Conservation (phyloP, 1,140 invertebrate genomes). For the Zaprionus davidi region DNA sequence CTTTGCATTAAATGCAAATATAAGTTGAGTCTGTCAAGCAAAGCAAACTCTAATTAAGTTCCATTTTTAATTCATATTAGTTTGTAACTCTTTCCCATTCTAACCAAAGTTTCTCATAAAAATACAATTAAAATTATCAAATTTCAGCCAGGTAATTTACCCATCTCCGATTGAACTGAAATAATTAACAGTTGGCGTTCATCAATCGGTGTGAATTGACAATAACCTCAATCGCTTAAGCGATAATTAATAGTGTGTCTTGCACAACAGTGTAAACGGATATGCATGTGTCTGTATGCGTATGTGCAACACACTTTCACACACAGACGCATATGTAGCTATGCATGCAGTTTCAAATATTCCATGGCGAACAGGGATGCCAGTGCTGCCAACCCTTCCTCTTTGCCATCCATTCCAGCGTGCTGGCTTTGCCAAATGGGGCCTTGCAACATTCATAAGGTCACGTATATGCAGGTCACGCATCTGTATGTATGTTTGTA, state of each 20-base stretch:
- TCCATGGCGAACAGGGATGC: constrained; percentile 2
- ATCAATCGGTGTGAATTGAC: constrained; percentile 2
- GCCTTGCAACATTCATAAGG: constrained; percentile 27
- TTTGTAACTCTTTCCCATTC: too few relatives aligned
- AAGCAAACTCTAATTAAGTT: too few relatives aligned
- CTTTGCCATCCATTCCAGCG: background rate
- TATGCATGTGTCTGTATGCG: background rate
- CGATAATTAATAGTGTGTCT: constrained; percentile 21
- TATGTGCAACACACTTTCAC: background rate
- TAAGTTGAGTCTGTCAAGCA: too few relatives aligned
- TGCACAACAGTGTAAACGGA: constrained; percentile 25
- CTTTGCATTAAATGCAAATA: too few relatives aligned
- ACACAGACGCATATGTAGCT: background rate
- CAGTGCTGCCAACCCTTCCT: background rate
- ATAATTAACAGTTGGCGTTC: constrained; percentile 1
- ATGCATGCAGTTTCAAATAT: constrained; percentile 11
- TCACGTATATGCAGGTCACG: constrained; percentile 17
- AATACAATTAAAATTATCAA: background rate
- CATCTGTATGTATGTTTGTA: background rate
- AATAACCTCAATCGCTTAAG: background rate
- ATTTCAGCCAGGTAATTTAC: background rate
- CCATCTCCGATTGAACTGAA: background rate
- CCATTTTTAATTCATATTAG: too few relatives aligned
- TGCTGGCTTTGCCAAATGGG: background rate
- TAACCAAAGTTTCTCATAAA: too few relatives aligned